These are phyloP conservation scores for Clarias laeviceps DNA, from an alignment of 2,797 vertebrate species.

Conservation along the genomic window DNA sequence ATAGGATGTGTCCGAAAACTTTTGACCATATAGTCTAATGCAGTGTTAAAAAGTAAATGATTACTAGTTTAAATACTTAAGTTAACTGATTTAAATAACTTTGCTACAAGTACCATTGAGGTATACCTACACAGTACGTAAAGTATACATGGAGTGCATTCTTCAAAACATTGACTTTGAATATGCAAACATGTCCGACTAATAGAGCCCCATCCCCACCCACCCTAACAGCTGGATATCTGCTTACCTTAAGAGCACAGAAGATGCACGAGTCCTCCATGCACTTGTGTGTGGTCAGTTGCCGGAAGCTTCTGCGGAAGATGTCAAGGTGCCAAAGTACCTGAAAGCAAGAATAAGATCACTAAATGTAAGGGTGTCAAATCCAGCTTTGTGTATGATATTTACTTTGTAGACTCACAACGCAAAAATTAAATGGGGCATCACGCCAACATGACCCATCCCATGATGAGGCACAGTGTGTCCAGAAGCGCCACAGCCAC, in stretches of 20 bases:
- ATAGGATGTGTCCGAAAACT: background rate
- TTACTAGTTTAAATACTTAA: background rate
- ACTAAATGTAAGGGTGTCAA: background rate
- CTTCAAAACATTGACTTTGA: background rate
- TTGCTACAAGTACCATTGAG: background rate
- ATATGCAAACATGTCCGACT: background rate
- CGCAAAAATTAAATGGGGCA: constrained; percentile 11
- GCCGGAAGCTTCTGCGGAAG: constrained; percentile 95
- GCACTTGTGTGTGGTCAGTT: constrained; percentile 95
- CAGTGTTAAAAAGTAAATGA: background rate
- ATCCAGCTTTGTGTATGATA: background rate
- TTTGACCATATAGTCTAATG: background rate
- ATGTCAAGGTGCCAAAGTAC: constrained; percentile 99
- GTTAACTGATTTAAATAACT: too few species aligned
- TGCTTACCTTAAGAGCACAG: constrained; percentile 93
- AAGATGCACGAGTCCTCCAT: constrained; percentile 99
- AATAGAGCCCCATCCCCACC: background rate
- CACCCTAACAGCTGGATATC: background rate
- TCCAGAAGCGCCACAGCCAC: constrained; percentile 4
- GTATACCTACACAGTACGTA: too few species aligned
- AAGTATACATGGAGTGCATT: background rate
- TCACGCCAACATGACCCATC: constrained; percentile 11
- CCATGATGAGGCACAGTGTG: background rate
- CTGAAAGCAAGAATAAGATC: constrained; percentile 66
- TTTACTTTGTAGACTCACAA: background rate